These are phyloP conservation scores for Chelidonichthys spinosus DNA, from an alignment of 2,797 vertebrate genomes.

Conservation along the genomic window DNA sequence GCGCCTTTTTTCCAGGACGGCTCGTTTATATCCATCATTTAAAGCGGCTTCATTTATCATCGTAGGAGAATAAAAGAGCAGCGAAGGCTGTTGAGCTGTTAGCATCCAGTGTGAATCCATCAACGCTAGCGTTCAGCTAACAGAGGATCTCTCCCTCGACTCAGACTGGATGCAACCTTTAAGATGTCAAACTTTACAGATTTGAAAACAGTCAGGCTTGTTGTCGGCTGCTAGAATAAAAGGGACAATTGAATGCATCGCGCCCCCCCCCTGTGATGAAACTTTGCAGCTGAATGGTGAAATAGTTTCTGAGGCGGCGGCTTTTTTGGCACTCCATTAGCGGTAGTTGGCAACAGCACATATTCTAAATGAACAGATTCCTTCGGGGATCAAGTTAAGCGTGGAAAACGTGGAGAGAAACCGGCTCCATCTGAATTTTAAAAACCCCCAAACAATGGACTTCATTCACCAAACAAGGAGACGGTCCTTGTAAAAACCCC, in stretches of 20 bases:
- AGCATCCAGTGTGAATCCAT: neutral
- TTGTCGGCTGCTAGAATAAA: conserved; percentile 42
- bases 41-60: conserved; percentile 49
- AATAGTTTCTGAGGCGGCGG: conserved; percentile 49
- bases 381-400: conserved; percentile 17
- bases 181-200: neutral
- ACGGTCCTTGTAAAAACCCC: too few species aligned
- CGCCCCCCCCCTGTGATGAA: conserved; percentile 44
- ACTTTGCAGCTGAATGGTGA: conserved; percentile 50
- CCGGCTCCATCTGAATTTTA: neutral
- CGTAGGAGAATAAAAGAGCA: conserved; percentile 28
- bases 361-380: conserved; percentile 16
- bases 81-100: conserved; percentile 4
- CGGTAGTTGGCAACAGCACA: conserved; percentile 14
- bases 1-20: conserved; percentile 49
- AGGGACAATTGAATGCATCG: conserved; percentile 27
- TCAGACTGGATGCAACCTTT: neutral
- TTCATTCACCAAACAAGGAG: too few species aligned
- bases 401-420: neutral
- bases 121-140: conserved; percentile 10
- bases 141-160: neutral
- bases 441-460: neutral
- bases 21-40: conserved; percentile 56
- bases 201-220: conserved; percentile 3
- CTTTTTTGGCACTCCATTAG: conserved; percentile 27